Evolutionary conservation across 2,888 invertebrate species (phyloP).

Genomic region (Plagodis dolabraria): DNA sequence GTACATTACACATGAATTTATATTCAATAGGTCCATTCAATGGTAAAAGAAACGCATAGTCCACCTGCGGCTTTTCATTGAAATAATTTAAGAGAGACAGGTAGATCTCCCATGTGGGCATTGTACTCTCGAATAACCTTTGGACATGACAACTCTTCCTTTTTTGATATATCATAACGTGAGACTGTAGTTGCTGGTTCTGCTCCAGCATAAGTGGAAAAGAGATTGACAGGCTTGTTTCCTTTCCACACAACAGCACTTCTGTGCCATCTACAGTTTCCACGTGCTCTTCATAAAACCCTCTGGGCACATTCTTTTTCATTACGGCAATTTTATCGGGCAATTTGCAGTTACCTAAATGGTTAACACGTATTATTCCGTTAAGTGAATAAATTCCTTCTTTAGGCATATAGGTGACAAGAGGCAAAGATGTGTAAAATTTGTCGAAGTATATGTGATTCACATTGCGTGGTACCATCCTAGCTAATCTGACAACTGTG

Average conservation of each 20-base stretch:
- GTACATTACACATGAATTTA: constrained; percentile 50
- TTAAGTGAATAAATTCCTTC: constrained; percentile 43
- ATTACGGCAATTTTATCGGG: constrained; percentile 25
- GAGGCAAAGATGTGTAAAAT: constrained; percentile 34
- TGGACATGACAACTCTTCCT: constrained; percentile 32
- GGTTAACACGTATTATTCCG: constrained; percentile 46
- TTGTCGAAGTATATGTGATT: constrained; percentile 43
- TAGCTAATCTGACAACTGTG: constrained; percentile 44
- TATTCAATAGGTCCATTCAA: constrained; percentile 45
- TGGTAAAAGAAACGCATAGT: constrained; percentile 50
- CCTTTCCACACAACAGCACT: constrained; percentile 52
- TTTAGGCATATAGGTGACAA: constrained; percentile 44
- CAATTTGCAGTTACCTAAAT: constrained; percentile 46
- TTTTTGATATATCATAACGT: constrained; percentile 43
- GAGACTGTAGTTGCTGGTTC: constrained; percentile 46
- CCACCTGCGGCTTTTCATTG: constrained; percentile 49
- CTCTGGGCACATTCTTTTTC: constrained; percentile 45
- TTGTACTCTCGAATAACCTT: constrained; percentile 44
- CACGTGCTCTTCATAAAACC: constrained; percentile 44
- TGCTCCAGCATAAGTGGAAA: constrained; percentile 52
- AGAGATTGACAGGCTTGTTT: constrained; percentile 51
- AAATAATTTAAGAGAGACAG: constrained; percentile 41
- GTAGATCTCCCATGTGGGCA: constrained; percentile 39
- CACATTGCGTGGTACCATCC: constrained; percentile 44
- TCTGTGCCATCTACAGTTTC: constrained; percentile 43